Conservation (phyloP, 1,140 invertebrate genomes). For the Dolichoris vasculosae region DNA sequence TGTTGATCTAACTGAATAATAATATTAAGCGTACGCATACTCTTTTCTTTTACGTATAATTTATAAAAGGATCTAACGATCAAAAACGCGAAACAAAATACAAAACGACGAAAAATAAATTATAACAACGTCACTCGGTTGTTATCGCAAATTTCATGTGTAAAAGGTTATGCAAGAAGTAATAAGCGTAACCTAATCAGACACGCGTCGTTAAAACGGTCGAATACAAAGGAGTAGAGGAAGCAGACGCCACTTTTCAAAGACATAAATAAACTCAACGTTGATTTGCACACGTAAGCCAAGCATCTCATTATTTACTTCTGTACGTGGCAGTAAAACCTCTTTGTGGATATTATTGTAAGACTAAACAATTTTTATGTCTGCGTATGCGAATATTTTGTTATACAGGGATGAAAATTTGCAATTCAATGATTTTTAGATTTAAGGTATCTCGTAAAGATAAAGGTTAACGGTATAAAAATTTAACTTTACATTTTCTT, state of each 20-base stretch:
- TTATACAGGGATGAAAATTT: not conserved
- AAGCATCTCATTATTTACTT: constrained; percentile 31
- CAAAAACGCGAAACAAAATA: not conserved
- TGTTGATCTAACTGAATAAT: too few species aligned
- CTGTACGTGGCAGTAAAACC: not conserved
- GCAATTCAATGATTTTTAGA: not conserved
- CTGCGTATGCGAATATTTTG: not conserved
- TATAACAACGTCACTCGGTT: not conserved
- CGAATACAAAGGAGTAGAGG: constrained; percentile 12
- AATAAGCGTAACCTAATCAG: constrained; percentile 25
- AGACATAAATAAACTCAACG: constrained; percentile 21
- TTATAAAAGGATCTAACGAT: not conserved
- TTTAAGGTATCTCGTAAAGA: not conserved
- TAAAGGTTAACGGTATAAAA: too few species aligned
- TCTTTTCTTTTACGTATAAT: too few species aligned
- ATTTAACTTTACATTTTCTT: too few species aligned
- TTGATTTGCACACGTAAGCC: not conserved
- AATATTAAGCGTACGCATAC: too few species aligned
- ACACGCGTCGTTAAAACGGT: not conserved
- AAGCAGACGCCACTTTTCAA: not conserved
- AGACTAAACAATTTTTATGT: not conserved
- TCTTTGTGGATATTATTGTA: constrained; percentile 13
- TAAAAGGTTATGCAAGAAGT: not conserved
- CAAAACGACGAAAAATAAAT: not conserved
- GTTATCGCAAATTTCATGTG: constrained; percentile 3